phyloP scores from a whole-genome alignment of 2,888 invertebrate genomes.

The Dichetophora obliterata region DNA sequence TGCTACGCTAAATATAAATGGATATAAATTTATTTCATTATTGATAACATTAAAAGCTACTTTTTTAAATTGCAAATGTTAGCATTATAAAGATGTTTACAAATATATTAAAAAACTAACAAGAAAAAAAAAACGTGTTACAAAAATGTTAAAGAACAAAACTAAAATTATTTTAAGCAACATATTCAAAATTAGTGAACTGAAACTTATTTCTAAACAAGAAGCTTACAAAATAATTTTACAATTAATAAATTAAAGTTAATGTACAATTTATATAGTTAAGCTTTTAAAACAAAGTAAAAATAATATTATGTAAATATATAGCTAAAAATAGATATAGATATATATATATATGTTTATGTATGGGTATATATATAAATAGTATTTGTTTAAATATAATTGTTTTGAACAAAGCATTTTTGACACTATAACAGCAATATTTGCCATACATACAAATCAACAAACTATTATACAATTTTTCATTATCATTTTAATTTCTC shows the following conservation, averaged over 20 bases:
- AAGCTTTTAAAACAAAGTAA: conserved; percentile 1
- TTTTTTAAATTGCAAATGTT: not conserved
- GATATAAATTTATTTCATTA: not conserved
- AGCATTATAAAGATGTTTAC: not conserved
- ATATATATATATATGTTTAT: no score
- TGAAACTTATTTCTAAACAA: no score
- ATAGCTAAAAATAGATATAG: not conserved
- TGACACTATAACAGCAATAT: not conserved
- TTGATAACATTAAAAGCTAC: not conserved
- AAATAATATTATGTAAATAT: not conserved
- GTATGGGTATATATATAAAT: no score
- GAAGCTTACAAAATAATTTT: not conserved
- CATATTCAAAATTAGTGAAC: no score
- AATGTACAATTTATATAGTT: not conserved
- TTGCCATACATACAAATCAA: not conserved
- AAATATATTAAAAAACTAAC: conserved; percentile 9
- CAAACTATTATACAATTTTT: not conserved
- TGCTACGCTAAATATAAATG: not conserved
- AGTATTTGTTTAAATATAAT: no score
- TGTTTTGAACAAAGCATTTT: no score
- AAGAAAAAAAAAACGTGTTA: no score
- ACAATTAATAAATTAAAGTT: not conserved
- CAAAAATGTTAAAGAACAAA: no score
- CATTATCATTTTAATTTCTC: conserved; percentile 1
- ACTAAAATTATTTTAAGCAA: no score